Evolutionary conservation across 2,113 vertebrate species (phyloP).

Genomic region (Irena cyanogastra): DNA sequence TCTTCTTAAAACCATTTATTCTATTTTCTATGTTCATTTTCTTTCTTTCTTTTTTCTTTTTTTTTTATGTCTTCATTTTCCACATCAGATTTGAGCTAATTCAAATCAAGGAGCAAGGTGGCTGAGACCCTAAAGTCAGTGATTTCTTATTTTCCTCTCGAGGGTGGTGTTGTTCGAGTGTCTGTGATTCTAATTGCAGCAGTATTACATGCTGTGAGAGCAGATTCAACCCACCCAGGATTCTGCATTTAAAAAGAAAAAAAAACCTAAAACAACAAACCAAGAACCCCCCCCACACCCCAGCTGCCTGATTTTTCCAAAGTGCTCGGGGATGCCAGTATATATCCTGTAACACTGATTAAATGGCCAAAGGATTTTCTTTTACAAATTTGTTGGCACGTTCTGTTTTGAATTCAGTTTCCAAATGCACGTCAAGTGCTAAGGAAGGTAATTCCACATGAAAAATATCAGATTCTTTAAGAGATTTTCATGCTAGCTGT

Average conservation of each 20-base stretch:
- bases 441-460: not conserved
- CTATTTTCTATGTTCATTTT: not conserved
- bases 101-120: not conserved
- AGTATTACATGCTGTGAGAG: not conserved
- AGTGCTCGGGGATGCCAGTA: not conserved
- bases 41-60: no score
- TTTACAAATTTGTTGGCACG: not conserved
- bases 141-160: not conserved
- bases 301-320: not conserved
- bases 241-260: not conserved
- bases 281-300: fast-evolving
- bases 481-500: not conserved
- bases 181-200: not conserved
- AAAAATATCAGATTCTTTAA: not conserved
- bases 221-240: not conserved
- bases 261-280: not conserved
- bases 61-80: not conserved
- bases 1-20: not conserved
- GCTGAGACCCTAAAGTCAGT: not conserved
- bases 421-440: not conserved
- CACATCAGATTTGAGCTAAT: not conserved
- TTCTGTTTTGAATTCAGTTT: not conserved
- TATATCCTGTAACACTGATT: not conserved
- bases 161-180: not conserved
- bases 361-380: not conserved